These are phyloP conservation scores for Drosophila baimaii DNA, from an alignment of 1,140 invertebrate genomes.

Conservation along the genomic window DNA sequence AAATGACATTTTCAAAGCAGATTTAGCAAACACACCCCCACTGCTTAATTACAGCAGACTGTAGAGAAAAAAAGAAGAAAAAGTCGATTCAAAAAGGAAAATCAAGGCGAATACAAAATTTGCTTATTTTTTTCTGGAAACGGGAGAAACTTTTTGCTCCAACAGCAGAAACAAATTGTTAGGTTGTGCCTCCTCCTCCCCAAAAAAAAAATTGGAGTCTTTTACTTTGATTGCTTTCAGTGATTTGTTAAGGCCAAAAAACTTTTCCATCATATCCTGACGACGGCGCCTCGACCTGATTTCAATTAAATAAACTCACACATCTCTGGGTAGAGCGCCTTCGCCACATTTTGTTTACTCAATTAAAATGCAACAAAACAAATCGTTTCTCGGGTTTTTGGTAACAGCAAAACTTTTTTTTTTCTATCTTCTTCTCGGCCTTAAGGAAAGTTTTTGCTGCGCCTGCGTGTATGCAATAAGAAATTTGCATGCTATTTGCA, in stretches of 20 bases:
- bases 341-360: conserved; percentile 45
- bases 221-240: conserved; percentile 49
- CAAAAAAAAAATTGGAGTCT: conserved; percentile 30
- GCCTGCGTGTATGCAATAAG: conserved; percentile 67
- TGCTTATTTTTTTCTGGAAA: conserved; percentile 13
- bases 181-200: background rate
- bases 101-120: conserved; percentile 41
- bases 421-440: conserved; percentile 31
- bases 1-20: conserved; percentile 79
- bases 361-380: conserved; percentile 68
- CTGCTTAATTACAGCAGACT: conserved; percentile 67
- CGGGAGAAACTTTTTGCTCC: conserved; percentile 21
- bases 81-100: conserved; percentile 5
- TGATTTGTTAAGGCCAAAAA: conserved; percentile 28
- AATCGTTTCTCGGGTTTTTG: conserved; percentile 30
- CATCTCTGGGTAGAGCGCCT: conserved; percentile 1
- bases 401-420: conserved; percentile 29
- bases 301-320: conserved; percentile 60
- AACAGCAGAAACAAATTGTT: conserved; percentile 14
- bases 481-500: conserved; percentile 75
- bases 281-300: conserved; percentile 5
- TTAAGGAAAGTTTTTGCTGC: conserved; percentile 47
- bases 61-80: conserved; percentile 10
- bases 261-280: conserved; percentile 37
- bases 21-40: conserved; percentile 53